Evolutionary conservation across 2,113 vertebrate genomes (phyloP), one percentile per base, ranked within the genome.

Genomic region (Balaeniceps rex): DNA sequence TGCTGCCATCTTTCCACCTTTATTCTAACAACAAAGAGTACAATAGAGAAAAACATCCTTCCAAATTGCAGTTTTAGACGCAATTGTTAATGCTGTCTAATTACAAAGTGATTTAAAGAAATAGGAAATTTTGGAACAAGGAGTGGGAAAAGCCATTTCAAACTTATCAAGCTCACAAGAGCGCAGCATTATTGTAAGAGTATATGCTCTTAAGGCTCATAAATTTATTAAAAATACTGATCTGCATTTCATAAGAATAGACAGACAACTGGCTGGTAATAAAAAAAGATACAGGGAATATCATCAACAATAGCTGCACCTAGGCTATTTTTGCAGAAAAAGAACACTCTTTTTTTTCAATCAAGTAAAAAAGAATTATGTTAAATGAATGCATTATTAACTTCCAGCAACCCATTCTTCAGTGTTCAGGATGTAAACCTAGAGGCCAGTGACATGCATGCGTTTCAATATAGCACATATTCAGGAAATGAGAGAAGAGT

Each of bases 1-100:
- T 1, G 99, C 99, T 61, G 98, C 99, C 96, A 99, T 97, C 94
- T 99, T 99, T 42, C 99, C 99, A 29, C 98, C 98, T 87, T 98
- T 98, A 98, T 97, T 95, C 98, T 99, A 76, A n/a, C 38, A 86
- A 92, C 11, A 79, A 88, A 97, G 52, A 96, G 86, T 11, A 72
- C 12, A 77, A 70, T 11, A 63, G 4, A 84, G 52, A 6, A 89
- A 88, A 80, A 85, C 19, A 49, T 29, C 38, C 36, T 51, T 46
- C 54, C 40, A 72, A 66, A 72, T 11, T 29, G 28, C 29, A 49
- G 15, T 29, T 80, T 46, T 12, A 64, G 28, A 72, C 21, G 7
- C 36, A 72, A 72, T 4, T 46, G 10, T n/a, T 75, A 58, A 42
- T 70, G n/a, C 12, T 13, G 28, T 19, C 24, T 69, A 36, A 77